Conservation (phyloP, 2,888 invertebrate genomes). For the Pseudanteris insignis region DNA sequence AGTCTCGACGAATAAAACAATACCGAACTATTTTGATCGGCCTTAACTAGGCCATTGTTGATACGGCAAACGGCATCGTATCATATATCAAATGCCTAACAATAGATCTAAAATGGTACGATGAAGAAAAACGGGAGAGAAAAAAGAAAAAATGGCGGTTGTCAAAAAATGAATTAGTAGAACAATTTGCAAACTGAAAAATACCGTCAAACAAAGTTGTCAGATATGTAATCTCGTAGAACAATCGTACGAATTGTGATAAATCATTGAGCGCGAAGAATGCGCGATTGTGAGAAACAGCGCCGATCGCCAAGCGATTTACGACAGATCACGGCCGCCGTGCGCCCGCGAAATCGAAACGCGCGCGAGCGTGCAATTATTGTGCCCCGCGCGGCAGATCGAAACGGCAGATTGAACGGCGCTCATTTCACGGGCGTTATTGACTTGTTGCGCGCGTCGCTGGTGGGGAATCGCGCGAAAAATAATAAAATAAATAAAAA, state of each 20-base stretch:
- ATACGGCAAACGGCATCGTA: no score
- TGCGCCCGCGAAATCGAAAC: constrained; percentile 37
- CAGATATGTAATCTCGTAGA: constrained; percentile 16
- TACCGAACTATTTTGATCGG: no score
- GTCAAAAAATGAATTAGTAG: no score
- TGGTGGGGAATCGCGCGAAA: no score
- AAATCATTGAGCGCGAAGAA: constrained; percentile 37
- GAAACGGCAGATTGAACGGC: constrained; percentile 46
- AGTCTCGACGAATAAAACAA: no score
- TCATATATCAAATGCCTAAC: no score
- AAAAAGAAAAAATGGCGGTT: no score
- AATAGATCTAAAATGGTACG: no score
- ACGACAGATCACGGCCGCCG: constrained; percentile 43
- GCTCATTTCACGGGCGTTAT: constrained; percentile 51
- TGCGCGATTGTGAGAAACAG: constrained; percentile 32
- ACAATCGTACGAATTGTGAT: constrained; percentile 28
- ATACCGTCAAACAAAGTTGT: constrained; percentile 9
- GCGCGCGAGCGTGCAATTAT: constrained; percentile 57
- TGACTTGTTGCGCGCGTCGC: constrained; percentile 53
- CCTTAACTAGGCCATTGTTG: no score
- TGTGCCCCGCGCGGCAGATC: constrained; percentile 46
- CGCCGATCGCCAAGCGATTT: constrained; percentile 41
- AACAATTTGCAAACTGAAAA: neutral
- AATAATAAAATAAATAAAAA: no score
- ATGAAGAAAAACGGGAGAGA: no score